phyloP scores from a whole-genome alignment of 2,113 vertebrate genomes.

The Nipponia nippon region DNA sequence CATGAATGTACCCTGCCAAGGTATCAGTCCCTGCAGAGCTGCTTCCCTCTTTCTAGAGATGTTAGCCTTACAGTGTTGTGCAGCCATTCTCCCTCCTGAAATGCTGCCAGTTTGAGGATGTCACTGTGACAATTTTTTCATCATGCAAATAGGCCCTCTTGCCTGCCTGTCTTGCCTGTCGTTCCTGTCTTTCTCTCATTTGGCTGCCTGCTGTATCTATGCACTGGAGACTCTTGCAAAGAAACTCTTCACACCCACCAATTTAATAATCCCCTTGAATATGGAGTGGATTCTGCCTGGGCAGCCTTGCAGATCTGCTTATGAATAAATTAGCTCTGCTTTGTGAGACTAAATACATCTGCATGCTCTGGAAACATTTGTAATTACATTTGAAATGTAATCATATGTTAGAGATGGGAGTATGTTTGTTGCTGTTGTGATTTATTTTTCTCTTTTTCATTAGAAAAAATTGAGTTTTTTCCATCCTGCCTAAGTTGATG shows the following conservation, averaged over 20 bases:
- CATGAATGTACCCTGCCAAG: not conserved
- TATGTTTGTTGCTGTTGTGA: not conserved
- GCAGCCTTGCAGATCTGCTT: conserved; percentile 34
- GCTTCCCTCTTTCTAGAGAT: not conserved
- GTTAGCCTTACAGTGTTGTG: not conserved
- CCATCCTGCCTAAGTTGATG: not conserved
- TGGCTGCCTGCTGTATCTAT: not conserved
- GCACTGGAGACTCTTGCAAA: not conserved
- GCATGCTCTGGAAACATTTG: not conserved
- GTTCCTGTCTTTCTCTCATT: not conserved
- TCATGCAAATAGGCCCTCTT: not conserved
- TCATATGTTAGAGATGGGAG: not conserved
- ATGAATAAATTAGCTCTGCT: conserved; percentile 58
- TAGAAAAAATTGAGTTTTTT: not conserved
- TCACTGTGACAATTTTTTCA: not conserved
- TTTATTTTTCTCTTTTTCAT: not conserved
- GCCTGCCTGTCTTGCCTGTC: not conserved
- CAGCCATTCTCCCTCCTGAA: not conserved
- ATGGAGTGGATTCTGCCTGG: conserved; percentile 15
- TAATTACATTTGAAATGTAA: conserved; percentile 29
- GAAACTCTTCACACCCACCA: not conserved
- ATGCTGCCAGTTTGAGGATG: not conserved
- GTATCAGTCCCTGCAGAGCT: not conserved
- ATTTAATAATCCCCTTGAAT: conserved; percentile 28
- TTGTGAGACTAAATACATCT: conserved; percentile 36